phyloP scores from a whole-genome alignment of 2,888 invertebrate genomes.

The Xylota segnis region DNA sequence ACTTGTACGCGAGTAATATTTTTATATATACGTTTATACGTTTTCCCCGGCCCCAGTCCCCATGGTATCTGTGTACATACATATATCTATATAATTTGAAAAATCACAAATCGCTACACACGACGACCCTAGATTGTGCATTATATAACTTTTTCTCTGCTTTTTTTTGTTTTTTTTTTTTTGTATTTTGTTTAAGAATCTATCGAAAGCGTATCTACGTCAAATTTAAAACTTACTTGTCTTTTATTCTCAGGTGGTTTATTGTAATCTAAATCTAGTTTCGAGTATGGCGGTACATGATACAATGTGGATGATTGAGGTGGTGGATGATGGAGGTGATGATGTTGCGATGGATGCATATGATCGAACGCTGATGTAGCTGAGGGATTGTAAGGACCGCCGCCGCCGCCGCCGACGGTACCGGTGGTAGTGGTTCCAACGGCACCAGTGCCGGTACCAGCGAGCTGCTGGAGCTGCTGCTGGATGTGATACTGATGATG shows the following conservation, averaged over 20 bases:
- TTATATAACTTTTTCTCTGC: constrained; percentile 66
- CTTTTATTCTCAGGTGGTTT: constrained; percentile 85
- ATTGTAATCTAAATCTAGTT: constrained; percentile 85
- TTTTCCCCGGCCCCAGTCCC: constrained; percentile 18
- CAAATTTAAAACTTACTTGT: constrained; percentile 86
- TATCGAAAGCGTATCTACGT: constrained; percentile 85
- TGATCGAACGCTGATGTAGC: constrained; percentile 78
- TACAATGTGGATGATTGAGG: constrained; percentile 78
- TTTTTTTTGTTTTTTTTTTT: too few relatives aligned
- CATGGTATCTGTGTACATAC: constrained; percentile 18
- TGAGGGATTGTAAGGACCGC: constrained; percentile 53
- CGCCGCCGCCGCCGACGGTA: constrained; percentile 79
- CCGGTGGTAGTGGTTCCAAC: constrained; percentile 80
- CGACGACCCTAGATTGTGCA: constrained; percentile 74
- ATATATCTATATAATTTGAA: constrained; percentile 39
- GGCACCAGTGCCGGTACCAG: constrained; percentile 80
- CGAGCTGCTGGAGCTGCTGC: constrained; percentile 83
- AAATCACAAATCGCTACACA: constrained; percentile 60
- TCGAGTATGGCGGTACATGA: constrained; percentile 82
- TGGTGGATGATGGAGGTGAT: constrained; percentile 78
- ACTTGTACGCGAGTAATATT: constrained; percentile 24
- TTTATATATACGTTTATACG: not conserved
- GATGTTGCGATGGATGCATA: constrained; percentile 79
- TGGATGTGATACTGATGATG: constrained; percentile 83
- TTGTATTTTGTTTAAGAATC: constrained; percentile 81